Percentiles rank a stretch among this genome's conserved stretches.
These are phyloP conservation scores for Athene cunicularia DNA, from an alignment of 2,113 vertebrate genomes.

Conservation along the genomic window DNA sequence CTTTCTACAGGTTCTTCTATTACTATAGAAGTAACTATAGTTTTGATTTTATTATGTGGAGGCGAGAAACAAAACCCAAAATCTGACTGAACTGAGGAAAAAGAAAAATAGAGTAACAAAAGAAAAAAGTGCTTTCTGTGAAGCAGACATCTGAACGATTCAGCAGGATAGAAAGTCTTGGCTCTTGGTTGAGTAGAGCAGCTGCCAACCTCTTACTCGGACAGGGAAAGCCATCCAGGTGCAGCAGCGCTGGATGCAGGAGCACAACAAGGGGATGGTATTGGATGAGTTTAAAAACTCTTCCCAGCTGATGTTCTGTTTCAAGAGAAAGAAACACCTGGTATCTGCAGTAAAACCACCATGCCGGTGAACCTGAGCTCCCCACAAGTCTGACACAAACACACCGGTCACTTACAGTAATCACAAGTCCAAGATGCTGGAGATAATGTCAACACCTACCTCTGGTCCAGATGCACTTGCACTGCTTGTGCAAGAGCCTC, in stretches of 20 bases:
- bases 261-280: background rate
- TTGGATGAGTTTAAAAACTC: background rate
- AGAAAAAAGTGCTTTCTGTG: background rate
- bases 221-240: background rate
- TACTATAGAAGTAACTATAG: no score
- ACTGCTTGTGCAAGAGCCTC: background rate
- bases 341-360: background rate
- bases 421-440: background rate
- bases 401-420: background rate
- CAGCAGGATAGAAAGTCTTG: background rate
- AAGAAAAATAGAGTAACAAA: no score
- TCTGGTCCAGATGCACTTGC: background rate
- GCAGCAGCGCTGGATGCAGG: background rate
- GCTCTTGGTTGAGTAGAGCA: background rate
- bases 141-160: background rate
- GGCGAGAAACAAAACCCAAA: conserved; percentile 48
- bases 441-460: background rate
- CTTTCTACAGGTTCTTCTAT: conserved; percentile 20
- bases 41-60: conserved; percentile 29
- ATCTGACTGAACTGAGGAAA: background rate
- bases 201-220: background rate
- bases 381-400: background rate
- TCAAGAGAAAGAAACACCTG: background rate
- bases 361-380: background rate
- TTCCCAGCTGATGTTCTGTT: background rate